Evolutionary conservation across 2,113 vertebrate genomes (phyloP), one percentile per base, ranked within the genome.

Genomic region (Cyphomyrus discorhynchus): DNA sequence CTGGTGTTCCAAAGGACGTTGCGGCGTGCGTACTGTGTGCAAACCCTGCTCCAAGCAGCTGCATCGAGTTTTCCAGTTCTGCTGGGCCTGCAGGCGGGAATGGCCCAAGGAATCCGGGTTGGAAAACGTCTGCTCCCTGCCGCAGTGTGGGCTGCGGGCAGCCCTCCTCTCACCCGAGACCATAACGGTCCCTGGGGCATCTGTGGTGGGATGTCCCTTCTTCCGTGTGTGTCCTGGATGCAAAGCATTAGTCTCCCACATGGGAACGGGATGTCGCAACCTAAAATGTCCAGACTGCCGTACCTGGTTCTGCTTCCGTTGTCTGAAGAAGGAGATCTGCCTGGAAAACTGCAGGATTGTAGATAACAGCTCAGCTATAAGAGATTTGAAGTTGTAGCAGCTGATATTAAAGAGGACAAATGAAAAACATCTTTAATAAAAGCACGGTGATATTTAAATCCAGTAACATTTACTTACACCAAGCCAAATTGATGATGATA

Each of bases 121-220:
- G 17, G 27, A 87, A 17, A 56, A 5, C 3, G 3, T 35, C 52
- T 90, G 89, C 85, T 24, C 17, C 5, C 83, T 74, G 17, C 83
- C 83, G 4, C 31, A 58, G 27, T 90, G 89, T 39, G 84, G 3
- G 45, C 3, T 77, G 13, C 56, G 84, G 11, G 89, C 89, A 21
- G 89, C 89, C 21, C 89, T 90, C 66, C 47, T 90, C 27, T 90
- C 89, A 7, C 5, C 66, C 0, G 15, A 86, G 8, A 80, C 70
- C 35, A 87, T 90, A 66, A 87, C 58, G 19, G 19, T 9, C 58
- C 58, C 24, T 39, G 13, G 21, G 45, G 47, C 56, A 27, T 39
- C 84, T 15, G 89, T 90, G 6, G 27, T 24, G 5, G 85, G 89
- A 49, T 90, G 89, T 39, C 89, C 89, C 85, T 90, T 87, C 62